Evolutionary conservation across 1,140 invertebrate species (phyloP).

Genomic region (Hestina assimilis): DNA sequence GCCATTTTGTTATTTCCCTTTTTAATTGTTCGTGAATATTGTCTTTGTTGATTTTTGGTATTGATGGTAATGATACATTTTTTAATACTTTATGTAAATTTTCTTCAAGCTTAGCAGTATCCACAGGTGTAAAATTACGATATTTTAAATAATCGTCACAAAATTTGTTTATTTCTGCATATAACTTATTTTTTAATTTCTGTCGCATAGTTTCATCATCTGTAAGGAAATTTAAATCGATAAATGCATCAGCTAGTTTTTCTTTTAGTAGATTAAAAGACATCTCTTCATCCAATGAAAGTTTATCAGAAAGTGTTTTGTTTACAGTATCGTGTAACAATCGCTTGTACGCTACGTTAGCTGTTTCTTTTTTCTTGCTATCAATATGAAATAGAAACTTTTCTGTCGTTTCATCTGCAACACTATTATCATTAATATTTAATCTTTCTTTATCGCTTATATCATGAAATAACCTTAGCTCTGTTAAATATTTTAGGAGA

Average conservation of each 20-base stretch:
- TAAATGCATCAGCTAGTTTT: constrained; percentile 20
- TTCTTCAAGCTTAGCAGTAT: constrained; percentile 1
- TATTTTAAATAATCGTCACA: constrained; percentile 18
- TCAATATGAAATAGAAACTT: background rate
- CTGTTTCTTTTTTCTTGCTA: background rate
- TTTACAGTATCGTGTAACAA: constrained; percentile 10
- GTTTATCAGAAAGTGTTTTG: constrained; percentile 9
- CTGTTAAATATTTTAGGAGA: constrained; percentile 3
- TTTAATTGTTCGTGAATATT: background rate
- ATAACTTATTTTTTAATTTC: constrained; percentile 12
- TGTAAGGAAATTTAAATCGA: constrained; percentile 12
- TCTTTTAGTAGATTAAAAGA: constrained; percentile 16
- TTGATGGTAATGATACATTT: constrained; percentile 6
- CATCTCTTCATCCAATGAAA: background rate
- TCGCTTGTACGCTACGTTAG: background rate
- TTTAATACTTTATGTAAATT: constrained; percentile 7
- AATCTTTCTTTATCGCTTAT: constrained; percentile 2
- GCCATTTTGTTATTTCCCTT: constrained; percentile 1
- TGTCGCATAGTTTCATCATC: background rate
- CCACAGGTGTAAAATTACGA: background rate
- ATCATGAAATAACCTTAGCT: background rate
- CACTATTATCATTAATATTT: background rate
- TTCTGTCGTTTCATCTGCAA: background rate
- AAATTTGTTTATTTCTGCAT: constrained; percentile 10
- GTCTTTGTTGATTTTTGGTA: background rate